A percentile compares a stretch with the other conserved stretches of the same genome.
These are phyloP conservation scores for Monomorium pharaonis DNA, from an alignment of 1,140 invertebrate species.

Conservation along the genomic window DNA sequence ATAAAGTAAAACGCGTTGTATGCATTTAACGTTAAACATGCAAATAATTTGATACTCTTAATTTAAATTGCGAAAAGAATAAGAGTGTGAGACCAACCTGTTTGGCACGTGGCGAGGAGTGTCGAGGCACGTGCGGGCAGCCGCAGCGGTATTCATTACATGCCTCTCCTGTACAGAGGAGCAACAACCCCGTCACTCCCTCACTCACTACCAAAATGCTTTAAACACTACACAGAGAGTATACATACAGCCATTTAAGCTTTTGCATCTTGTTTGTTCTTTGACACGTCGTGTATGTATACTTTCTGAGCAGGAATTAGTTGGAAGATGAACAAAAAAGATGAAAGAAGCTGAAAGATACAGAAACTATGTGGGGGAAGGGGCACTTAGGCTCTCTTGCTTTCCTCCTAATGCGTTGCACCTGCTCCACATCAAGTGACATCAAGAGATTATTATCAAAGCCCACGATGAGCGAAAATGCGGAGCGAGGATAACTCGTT, in stretches of 20 bases:
- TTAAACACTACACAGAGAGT: slow-evolving; percentile 57
- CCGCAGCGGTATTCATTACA: slow-evolving; percentile 82
- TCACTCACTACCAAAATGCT: slow-evolving; percentile 80
- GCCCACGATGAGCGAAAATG: slow-evolving; percentile 10
- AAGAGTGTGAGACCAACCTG: slow-evolving; percentile 82
- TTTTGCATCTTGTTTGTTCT: not conserved
- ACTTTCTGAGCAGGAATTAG: slow-evolving; percentile 32
- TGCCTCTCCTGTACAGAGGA: slow-evolving; percentile 85
- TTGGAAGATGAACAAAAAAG: slow-evolving; percentile 48
- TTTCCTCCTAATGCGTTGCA: slow-evolving; percentile 34
- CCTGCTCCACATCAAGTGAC: slow-evolving; percentile 15
- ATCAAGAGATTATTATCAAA: slow-evolving; percentile 6
- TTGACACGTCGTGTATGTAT: slow-evolving; percentile 42
- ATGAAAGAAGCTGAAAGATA: slow-evolving; percentile 71
- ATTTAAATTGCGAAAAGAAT: slow-evolving; percentile 47
- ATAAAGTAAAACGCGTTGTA: not conserved
- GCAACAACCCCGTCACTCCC: slow-evolving; percentile 81
- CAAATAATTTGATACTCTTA: slow-evolving; percentile 33
- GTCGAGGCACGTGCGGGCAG: slow-evolving; percentile 83
- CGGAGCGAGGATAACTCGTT: not conserved
- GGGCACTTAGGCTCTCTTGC: slow-evolving; percentile 4
- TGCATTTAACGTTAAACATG: not conserved
- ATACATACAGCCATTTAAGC: slow-evolving; percentile 35
- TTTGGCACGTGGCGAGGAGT: slow-evolving; percentile 83
- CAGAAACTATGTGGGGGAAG: slow-evolving; percentile 51